Conservation (phyloP, 2,113 vertebrate genomes). For the Charadrius vociferus region DNA sequence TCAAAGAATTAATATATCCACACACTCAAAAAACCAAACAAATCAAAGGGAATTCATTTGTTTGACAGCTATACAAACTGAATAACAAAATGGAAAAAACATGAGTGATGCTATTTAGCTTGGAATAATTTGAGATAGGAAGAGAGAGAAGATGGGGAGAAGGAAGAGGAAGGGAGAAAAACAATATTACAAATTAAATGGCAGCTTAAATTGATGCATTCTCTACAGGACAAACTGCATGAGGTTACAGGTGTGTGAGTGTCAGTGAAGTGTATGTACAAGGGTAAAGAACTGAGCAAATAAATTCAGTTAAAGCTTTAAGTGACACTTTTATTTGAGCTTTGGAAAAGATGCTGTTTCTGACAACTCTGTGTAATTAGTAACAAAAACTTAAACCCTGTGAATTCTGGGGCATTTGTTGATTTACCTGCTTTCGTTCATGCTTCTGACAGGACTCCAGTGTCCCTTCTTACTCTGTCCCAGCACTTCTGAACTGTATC, state of each 20-base stretch:
- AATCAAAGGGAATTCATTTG: conserved; percentile 15
- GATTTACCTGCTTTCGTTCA: neutral
- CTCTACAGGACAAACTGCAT: neutral
- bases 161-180: neutral
- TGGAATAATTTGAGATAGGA: neutral
- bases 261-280: neutral
- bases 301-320: neutral
- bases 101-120: neutral
- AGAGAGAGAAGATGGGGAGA: neutral
- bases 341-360: neutral
- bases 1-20: neutral
- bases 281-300: neutral
- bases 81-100: neutral
- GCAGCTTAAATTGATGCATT: neutral
- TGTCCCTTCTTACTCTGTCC: neutral
- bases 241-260: neutral
- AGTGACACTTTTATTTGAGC: neutral
- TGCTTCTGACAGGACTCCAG: neutral
- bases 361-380: neutral
- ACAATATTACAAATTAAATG: neutral
- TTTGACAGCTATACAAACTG: neutral
- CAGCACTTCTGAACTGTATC: neutral
- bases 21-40: neutral
- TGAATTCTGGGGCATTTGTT: neutral
- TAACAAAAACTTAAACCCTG: neutral